Base-by-base conservation (phyloP, 1,140 invertebrate genomes). In the Branchinecta lynchi region DNA sequence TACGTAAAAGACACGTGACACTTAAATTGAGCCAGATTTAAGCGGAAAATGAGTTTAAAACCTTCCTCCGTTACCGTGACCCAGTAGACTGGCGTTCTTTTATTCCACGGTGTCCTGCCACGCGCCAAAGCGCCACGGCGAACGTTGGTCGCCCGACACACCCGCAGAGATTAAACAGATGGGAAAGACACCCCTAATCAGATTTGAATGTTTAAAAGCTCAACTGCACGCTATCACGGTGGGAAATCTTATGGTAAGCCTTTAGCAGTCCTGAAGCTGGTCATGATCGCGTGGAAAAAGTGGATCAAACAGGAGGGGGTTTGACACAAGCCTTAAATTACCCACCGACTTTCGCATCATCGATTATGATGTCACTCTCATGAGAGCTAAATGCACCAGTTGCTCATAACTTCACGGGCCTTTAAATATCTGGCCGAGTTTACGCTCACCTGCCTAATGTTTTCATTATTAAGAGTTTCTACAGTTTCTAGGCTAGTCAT, bases 101-200 rank as follows among this genome's bases (percentile, higher is more conserved):
- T 60, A 12, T 15, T 60, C 32, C 32, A 32, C 32, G 5, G 32
- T 32, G 32, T 32, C 17, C 51, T 15, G 51, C 51, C 51, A 60
- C 51, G 51, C 6, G 51, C 51, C 17, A 32, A 5, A 32, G 32
- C 32, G 32, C 32, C 32, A 32, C 32, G 32, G 32, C 51, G 51
- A 20, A 60, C 51, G 51, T 60, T 60, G 51, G 12, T 60, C 51
- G 17, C 17, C 51, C 12, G 17, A 60, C 12, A 15, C 51, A 15
- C 51, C 51, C 12, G 17, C 51, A 15, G 51, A 20, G 51, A 60
- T 60, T 60, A 60, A 60, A 60, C 51, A 12, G 51, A 60, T 60
- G 51, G 51, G 51, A 60, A 60, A 60, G 51, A 60, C 51, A 60
- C 51, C 51, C 51, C 51, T 60, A 60, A 60, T 60, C 12, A 60